A percentile compares a stretch with the other conserved stretches of the same genome.
phyloP scores from a whole-genome alignment of 2,113 vertebrate species.

The Micromys minutus region DNA sequence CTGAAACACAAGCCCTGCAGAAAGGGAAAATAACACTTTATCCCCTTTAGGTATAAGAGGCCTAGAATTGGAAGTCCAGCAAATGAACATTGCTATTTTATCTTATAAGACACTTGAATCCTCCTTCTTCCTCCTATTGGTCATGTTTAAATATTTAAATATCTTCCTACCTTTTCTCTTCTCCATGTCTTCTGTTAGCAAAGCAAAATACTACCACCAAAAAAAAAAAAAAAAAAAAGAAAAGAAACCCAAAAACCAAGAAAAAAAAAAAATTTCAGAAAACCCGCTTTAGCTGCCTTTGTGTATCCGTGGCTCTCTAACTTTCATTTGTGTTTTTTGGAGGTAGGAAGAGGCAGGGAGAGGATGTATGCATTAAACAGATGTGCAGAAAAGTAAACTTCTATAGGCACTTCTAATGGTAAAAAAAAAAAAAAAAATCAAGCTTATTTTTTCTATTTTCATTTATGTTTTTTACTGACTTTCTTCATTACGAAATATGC shows the following conservation, averaged over 20 bases:
- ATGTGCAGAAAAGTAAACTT: conserved; percentile 17
- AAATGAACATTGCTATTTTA: background rate
- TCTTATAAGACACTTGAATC: background rate
- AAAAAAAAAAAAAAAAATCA: background rate
- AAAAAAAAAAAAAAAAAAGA: background rate
- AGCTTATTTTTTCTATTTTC: background rate
- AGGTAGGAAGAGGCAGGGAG: rapidly evolving
- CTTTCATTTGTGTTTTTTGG: background rate
- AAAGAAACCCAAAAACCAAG: background rate
- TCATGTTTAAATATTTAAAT: background rate
- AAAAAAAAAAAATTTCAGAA: rapidly evolving
- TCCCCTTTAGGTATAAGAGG: background rate
- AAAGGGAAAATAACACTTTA: background rate
- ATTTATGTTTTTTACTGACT: background rate
- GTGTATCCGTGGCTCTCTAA: background rate
- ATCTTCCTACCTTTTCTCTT: background rate
- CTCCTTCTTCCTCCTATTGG: background rate
- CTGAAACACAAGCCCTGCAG: background rate
- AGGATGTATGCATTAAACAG: background rate
- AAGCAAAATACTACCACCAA: background rate
- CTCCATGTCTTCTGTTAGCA: background rate
- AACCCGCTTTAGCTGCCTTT: background rate
- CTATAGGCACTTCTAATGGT: background rate
- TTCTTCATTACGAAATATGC: background rate
- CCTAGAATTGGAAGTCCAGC: background rate